phyloP scores from a whole-genome alignment of 2,113 vertebrate genomes.

The Nettapus auritus region DNA sequence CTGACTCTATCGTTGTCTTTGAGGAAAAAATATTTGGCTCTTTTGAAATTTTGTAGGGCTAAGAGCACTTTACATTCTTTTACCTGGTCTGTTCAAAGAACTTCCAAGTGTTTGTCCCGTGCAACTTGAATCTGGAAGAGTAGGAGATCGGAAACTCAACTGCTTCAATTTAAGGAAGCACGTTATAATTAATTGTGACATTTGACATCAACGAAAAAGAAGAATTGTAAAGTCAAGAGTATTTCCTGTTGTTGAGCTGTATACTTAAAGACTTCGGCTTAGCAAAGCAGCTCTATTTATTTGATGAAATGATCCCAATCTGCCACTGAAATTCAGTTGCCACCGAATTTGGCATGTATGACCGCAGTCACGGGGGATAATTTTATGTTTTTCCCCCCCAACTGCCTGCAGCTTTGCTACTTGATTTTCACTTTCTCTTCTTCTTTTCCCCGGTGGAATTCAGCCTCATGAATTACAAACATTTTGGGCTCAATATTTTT shows the following conservation, averaged over 20 bases:
- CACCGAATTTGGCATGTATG: background rate
- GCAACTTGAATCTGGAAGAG: background rate
- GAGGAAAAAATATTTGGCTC: background rate
- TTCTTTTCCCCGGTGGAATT: background rate
- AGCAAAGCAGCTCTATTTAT: background rate
- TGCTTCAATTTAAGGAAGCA: background rate
- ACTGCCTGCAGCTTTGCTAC: background rate
- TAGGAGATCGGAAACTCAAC: background rate
- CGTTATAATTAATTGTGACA: background rate
- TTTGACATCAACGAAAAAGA: background rate
- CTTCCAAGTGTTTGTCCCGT: background rate
- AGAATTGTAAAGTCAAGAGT: background rate
- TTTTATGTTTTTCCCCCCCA: background rate
- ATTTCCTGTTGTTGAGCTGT: background rate
- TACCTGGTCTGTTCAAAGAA: background rate
- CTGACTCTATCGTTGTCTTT: background rate
- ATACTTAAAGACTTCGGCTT: background rate
- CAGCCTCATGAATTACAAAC: background rate
- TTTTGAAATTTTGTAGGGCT: background rate
- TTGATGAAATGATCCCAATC: background rate
- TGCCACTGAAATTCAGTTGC: background rate
- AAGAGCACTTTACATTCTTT: background rate
- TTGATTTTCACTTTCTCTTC: background rate
- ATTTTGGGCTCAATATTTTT: background rate
- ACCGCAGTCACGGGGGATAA: background rate